These are phyloP conservation scores for Oscheius sp. DNA, from an alignment of 2,888 invertebrate species.

Conservation along the genomic window DNA sequence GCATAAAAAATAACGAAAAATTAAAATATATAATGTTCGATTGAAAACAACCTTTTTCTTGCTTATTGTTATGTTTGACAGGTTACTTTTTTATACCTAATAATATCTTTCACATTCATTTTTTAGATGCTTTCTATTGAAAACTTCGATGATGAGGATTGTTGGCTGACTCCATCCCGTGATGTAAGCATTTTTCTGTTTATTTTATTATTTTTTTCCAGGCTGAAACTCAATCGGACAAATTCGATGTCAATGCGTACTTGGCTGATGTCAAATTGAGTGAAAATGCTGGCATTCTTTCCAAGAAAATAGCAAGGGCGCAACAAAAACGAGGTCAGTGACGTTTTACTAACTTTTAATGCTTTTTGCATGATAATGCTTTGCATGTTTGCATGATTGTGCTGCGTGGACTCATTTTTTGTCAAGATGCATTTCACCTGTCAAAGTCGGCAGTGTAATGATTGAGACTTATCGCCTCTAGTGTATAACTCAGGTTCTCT, in stretches of 20 bases:
- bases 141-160: slow-evolving; percentile 20
- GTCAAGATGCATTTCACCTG: background rate
- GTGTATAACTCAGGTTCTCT: no score
- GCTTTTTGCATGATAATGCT: background rate
- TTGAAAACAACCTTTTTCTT: no score
- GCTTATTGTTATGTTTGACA: no score
- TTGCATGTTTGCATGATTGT: slow-evolving; percentile 5
- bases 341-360: background rate
- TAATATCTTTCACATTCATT: background rate
- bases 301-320: slow-evolving; percentile 19
- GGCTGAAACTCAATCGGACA: slow-evolving; percentile 14
- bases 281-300: slow-evolving; percentile 13
- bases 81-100: background rate
- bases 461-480: background rate
- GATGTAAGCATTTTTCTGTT: slow-evolving; percentile 4
- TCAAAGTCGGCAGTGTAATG: slow-evolving; percentile 13
- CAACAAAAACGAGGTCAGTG: slow-evolving; percentile 14
- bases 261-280: slow-evolving; percentile 19
- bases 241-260: slow-evolving; percentile 13
- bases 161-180: slow-evolving; percentile 16
- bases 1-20: no score
- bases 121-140: background rate
- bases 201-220: background rate
- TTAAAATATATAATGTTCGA: no score
- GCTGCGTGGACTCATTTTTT: background rate